phyloP scores from a whole-genome alignment of 2,888 invertebrate species.

The Zele albiditarsus region DNA sequence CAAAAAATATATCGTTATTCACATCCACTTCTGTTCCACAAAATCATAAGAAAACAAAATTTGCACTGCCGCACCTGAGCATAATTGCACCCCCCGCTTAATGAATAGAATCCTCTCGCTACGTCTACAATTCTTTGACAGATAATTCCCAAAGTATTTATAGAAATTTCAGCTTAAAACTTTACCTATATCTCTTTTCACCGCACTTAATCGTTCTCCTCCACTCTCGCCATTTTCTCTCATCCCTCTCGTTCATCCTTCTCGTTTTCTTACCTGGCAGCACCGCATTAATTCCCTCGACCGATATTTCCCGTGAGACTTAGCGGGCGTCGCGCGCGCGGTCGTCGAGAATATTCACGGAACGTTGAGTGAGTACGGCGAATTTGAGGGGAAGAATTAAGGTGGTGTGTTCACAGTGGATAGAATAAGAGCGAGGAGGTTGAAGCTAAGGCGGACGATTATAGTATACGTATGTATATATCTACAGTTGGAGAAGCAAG shows the following conservation, averaged over 20 bases:
- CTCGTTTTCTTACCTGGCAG: slow-evolving; percentile 9
- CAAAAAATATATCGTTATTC: no score
- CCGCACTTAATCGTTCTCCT: neutral
- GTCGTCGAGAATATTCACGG: slow-evolving; percentile 43
- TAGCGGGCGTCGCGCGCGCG: slow-evolving; percentile 30
- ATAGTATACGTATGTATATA: neutral
- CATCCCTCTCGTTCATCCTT: neutral
- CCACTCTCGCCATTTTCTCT: neutral
- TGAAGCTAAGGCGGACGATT: slow-evolving; percentile 6
- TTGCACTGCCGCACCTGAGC: no score
- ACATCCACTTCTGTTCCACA: no score
- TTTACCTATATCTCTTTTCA: neutral
- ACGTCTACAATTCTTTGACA: no score
- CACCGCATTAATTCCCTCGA: slow-evolving; percentile 39
- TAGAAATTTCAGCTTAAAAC: no score
- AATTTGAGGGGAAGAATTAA: slow-evolving; percentile 17
- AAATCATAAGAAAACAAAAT: no score
- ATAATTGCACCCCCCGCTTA: no score
- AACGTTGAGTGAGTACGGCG: slow-evolving; percentile 36
- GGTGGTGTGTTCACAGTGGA: slow-evolving; percentile 6
- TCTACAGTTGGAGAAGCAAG: neutral
- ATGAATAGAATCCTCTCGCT: no score
- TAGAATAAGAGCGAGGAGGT: slow-evolving; percentile 7
- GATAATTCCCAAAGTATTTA: neutral
- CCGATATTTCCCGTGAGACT: slow-evolving; percentile 46